Evolutionary conservation across 2,888 invertebrate species (phyloP), one percentile per base, ranked within the genome.

Genomic region (Thymelicus lineola): DNA sequence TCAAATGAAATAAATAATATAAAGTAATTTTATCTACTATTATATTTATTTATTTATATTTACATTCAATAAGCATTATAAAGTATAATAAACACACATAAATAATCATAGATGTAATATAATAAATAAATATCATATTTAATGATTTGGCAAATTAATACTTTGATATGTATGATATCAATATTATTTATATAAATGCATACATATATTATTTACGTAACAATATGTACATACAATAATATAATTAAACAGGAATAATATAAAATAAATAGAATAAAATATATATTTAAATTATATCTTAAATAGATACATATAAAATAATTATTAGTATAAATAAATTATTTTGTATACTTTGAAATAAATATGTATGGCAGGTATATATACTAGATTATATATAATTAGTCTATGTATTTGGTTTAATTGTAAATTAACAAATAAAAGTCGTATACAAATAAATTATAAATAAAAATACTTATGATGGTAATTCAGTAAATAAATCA

Each of bases 31-130:
- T 66, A 73, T 76, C 70, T 74, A 75, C 57, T 74, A 76, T 72
- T 74, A 80, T 85, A 87, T 88, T 86, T 88, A 88, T 86, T 88
- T 79, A 79, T 86, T 87, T 88, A 70, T 70, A 70, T 70, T 70
- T 70, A 77, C 73, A 79, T 76, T 75, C 35, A 73, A 74, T 75
- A 76, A 76, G 75, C 73, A 74, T 76, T 75, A 74, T 72, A 71
- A 74, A 68, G 53, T 68, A 71, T 46, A 75, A 73, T 73, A 72
- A 59, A 79, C 76, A 81, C 80, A 83, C 84, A 86, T 75, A 79
- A 79, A 82, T 82, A 84, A 83, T 86, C 85, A 87, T 86, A 86
- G 86, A 86, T 77, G 75, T 83, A 80, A 77, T 76, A 72, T 73
- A 74, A 78, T 78, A 79, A 72, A 81, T 78, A 75, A 75, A 73